A percentile compares a stretch with the other conserved stretches of the same genome.
phyloP scores from a whole-genome alignment of 2,888 invertebrate genomes.

The Exocentrus adspersus region DNA sequence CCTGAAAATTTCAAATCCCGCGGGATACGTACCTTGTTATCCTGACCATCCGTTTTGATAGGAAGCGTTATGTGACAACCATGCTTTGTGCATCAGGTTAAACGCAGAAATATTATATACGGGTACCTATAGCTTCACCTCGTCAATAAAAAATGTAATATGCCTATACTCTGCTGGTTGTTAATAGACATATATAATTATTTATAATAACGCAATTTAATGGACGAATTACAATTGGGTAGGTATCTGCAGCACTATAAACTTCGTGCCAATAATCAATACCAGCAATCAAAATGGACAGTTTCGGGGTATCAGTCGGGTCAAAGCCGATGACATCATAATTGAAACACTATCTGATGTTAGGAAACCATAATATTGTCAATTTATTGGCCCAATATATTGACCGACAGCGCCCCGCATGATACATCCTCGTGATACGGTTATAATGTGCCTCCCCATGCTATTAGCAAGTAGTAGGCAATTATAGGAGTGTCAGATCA shows the following conservation, averaged over 20 bases:
- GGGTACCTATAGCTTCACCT: too few species aligned
- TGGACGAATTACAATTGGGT: too few species aligned
- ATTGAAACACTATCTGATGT: neutral
- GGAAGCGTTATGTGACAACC: constrained; percentile 32
- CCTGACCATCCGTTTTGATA: constrained; percentile 42
- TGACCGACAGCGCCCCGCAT: neutral
- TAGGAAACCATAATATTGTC: neutral
- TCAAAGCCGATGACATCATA: neutral
- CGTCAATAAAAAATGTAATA: too few species aligned
- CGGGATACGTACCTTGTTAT: constrained; percentile 40
- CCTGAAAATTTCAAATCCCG: constrained; percentile 43
- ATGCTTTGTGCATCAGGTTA: constrained; percentile 20
- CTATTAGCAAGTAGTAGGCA: neutral
- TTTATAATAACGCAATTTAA: too few species aligned
- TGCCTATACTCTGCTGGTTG: too few species aligned
- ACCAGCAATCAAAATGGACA: too few species aligned
- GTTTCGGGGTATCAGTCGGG: neutral
- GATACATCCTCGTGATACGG: neutral
- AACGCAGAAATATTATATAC: too few species aligned
- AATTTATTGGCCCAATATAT: constrained; percentile 1
- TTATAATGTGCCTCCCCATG: neutral
- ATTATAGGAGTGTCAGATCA: too few species aligned
- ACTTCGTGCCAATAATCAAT: too few species aligned
- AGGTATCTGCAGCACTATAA: too few species aligned
- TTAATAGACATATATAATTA: too few species aligned